A percentile compares a stretch with the other conserved stretches of the same genome.
These are phyloP conservation scores for Cabera pusaria DNA, from an alignment of 2,888 invertebrate species.

Conservation along the genomic window DNA sequence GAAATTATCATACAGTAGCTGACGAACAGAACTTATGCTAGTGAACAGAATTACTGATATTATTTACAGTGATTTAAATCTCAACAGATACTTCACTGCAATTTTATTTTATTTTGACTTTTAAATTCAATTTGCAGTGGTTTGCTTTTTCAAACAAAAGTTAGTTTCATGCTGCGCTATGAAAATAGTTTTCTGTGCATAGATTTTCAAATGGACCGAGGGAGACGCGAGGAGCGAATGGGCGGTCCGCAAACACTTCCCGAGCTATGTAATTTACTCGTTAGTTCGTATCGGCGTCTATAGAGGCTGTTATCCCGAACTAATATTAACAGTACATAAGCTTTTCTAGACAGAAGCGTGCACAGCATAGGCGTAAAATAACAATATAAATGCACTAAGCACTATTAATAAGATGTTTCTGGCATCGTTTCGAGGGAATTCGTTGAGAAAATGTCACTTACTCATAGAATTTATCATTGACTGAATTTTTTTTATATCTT, in stretches of 20 bases:
- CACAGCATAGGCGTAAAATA: too few relatives aligned
- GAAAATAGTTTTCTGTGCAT: constrained; percentile 42
- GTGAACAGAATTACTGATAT: too few relatives aligned
- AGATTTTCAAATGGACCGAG: constrained; percentile 47
- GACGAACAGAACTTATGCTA: too few relatives aligned
- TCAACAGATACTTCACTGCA: too few relatives aligned
- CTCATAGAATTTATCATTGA: too few relatives aligned
- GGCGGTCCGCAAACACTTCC: constrained; percentile 66
- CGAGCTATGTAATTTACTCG: constrained; percentile 67
- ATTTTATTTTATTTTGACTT: not conserved
- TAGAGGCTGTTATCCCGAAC: constrained; percentile 30
- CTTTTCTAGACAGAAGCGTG: too few relatives aligned
- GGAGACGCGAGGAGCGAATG: constrained; percentile 45
- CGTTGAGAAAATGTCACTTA: too few relatives aligned
- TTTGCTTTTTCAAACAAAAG: constrained; percentile 13
- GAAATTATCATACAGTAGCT: constrained; percentile 33
- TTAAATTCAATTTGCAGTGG: not conserved
- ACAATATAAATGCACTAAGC: too few relatives aligned
- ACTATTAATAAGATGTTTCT: too few relatives aligned
- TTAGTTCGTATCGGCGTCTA: constrained; percentile 58
- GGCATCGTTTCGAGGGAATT: too few relatives aligned
- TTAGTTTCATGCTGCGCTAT: constrained; percentile 15
- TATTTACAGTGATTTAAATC: too few relatives aligned
- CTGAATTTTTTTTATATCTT: too few relatives aligned
- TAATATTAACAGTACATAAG: constrained; percentile 12